A percentile compares a stretch with the other conserved stretches of the same genome.
These are phyloP conservation scores for Aphelenchoides bicaudatus DNA, from an alignment of 2,888 invertebrate genomes.

Conservation along the genomic window DNA sequence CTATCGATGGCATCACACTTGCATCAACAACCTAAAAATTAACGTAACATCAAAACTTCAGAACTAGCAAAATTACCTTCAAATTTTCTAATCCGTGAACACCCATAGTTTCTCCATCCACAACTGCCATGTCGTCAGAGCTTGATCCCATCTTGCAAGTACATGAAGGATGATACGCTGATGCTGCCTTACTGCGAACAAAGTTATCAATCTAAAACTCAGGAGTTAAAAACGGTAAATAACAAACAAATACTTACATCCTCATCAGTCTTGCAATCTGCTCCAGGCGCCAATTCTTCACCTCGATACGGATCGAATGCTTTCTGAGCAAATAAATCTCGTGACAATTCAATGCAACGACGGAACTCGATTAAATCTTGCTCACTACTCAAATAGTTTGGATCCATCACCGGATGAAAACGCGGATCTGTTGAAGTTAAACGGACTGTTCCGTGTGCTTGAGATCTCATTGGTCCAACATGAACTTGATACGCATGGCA, in stretches of 20 bases:
- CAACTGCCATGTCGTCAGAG: slow-evolving; percentile 67
- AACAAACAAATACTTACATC: slow-evolving; percentile 29
- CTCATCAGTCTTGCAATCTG: slow-evolving; percentile 41
- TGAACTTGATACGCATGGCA: slow-evolving; percentile 65
- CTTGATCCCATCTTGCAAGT: slow-evolving; percentile 71
- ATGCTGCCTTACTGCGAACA: slow-evolving; percentile 61
- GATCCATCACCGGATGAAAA: slow-evolving; percentile 79
- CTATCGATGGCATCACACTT: slow-evolving; percentile 74
- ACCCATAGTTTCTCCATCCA: slow-evolving; percentile 67
- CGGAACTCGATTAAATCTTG: slow-evolving; percentile 55
- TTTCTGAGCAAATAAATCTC: slow-evolving; percentile 49
- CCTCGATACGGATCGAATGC: slow-evolving; percentile 59
- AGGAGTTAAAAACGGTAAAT: not conserved
- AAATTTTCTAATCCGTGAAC: slow-evolving; percentile 45
- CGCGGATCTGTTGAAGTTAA: slow-evolving; percentile 74
- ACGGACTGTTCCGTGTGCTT: slow-evolving; percentile 77
- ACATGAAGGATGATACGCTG: slow-evolving; percentile 77
- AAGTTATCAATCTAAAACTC: slow-evolving; percentile 53
- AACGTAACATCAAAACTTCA: slow-evolving; percentile 19
- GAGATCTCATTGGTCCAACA: slow-evolving; percentile 71
- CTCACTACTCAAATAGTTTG: slow-evolving; percentile 75
- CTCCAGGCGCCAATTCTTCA: slow-evolving; percentile 58
- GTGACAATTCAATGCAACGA: slow-evolving; percentile 42
- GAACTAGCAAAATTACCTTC: slow-evolving; percentile 28
- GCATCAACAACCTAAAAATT: slow-evolving; percentile 74